Base-by-base conservation (phyloP, 37 sponge, comb jelly and placozoan species). In the Hexactinellida sp. region DNA sequence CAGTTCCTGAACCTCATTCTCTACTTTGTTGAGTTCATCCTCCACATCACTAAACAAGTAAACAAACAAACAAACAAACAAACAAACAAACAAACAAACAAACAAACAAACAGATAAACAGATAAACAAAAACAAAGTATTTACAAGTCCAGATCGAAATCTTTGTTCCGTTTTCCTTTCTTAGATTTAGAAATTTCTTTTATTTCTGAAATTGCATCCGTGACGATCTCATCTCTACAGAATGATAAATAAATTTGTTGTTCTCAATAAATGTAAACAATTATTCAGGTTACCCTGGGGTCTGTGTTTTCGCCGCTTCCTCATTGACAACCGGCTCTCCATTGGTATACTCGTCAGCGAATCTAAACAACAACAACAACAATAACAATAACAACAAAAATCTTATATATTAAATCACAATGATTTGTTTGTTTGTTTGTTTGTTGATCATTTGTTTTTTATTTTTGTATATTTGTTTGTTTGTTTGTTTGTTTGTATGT, bases 91-190 rank as follows among this genome's bases (percentile, higher is more conserved):
- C 52, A 47, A 47, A 47, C 16, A 19, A 19, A n/a, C n/a, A 41
- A 41, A n/a, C n/a, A n/a, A n/a, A n/a, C n/a, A n/a, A n/a, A n/a
- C n/a, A n/a, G n/a, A n/a, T n/a, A n/a, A n/a, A 16, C 13, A 41
- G 47, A 16, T 41, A 41, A 41, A 41, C 5, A 16, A 41, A 41
- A 16, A 13, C 13, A 41, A 41, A 63, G 3, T 28, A n/a, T 28
- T 63, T 63, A 63, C 76, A 63, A 63, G 34, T 63, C 76, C 3
- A 63, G 76, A 63, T 63, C 76, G 34, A 63, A 63, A 63, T 63
- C 76, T 63, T 63, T 63, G 1, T 63, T 63, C 76, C 13, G 25
- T 28, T 63, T 63, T 63, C 76, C 76, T 7, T n/a, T 63, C 76
- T 63, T 63, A 63, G 76, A 47, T 47, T 47, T 47, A 19, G 52